A percentile compares a stretch with the other conserved stretches of the same genome.
Evolutionary conservation across 1,140 invertebrate species (phyloP).

Genomic region (Bombus ignitus): DNA sequence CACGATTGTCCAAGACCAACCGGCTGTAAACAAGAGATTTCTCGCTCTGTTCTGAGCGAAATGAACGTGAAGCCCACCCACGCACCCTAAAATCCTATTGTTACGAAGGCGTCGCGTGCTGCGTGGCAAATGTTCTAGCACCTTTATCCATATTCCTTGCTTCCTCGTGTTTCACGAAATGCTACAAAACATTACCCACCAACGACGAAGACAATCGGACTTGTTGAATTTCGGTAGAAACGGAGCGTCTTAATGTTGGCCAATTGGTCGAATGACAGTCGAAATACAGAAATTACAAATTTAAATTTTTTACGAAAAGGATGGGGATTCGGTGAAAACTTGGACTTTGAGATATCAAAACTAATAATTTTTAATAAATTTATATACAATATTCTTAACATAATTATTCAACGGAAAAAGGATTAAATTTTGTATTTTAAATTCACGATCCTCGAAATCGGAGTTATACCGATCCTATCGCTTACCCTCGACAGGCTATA

Average conservation of each 20-base stretch:
- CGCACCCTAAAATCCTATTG: constrained; percentile 66
- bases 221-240: constrained; percentile 11
- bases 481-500: background rate
- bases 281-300: too few species aligned
- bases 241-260: background rate
- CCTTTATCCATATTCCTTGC: constrained; percentile 58
- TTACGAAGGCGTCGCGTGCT: constrained; percentile 65
- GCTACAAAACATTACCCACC: background rate
- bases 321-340: too few species aligned
- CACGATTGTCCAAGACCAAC: constrained; percentile 55
- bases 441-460: background rate
- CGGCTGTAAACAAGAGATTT: constrained; percentile 69
- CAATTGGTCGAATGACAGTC: background rate
- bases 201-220: background rate
- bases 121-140: constrained; percentile 61
- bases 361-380: too few species aligned
- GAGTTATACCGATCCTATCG: background rate
- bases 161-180: constrained; percentile 9
- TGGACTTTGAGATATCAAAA: too few species aligned
- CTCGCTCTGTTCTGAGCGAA: constrained; percentile 62
- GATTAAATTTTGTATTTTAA: too few species aligned
- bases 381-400: too few species aligned
- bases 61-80: constrained; percentile 63
- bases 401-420: too few species aligned
- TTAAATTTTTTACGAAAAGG: too few species aligned